phyloP scores from a whole-genome alignment of 2,797 vertebrate species.

The Buceros bicornis region DNA sequence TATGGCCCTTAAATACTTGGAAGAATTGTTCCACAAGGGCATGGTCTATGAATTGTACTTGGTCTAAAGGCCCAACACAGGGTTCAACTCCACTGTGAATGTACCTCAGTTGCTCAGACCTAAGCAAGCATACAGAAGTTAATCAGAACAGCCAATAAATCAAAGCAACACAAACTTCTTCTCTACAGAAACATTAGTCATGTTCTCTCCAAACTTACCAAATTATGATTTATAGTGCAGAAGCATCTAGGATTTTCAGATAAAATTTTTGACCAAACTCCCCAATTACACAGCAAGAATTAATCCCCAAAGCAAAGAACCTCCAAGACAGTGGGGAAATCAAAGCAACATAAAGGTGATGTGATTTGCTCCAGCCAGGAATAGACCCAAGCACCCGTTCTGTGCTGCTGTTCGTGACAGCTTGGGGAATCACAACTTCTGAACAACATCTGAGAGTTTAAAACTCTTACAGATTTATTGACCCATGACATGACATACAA shows the following conservation, averaged over 20 bases:
- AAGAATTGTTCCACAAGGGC: not conserved
- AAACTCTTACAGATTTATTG: not conserved
- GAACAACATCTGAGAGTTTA: not conserved
- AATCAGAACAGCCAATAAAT: not conserved
- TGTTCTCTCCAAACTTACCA: not conserved
- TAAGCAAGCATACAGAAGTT: not conserved
- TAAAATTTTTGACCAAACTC: not conserved
- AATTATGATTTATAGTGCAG: not conserved
- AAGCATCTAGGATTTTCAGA: not conserved
- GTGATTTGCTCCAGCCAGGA: not conserved
- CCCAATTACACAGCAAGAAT: constrained; percentile 1
- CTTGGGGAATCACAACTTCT: not conserved
- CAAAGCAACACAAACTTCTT: not conserved
- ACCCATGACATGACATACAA: not conserved
- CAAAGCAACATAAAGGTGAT: not conserved
- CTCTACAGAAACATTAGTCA: not conserved
- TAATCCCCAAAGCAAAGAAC: not conserved
- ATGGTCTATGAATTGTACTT: not conserved
- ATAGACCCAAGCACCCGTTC: not conserved
- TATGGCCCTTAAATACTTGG: not conserved
- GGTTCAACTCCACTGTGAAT: not conserved
- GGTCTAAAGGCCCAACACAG: not conserved
- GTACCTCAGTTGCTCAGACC: not conserved
- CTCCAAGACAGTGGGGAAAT: not conserved
- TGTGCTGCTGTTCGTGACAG: not conserved